A percentile compares a stretch with the other conserved stretches of the same genome.
Evolutionary conservation across 2,113 vertebrate species (phyloP).

Genomic region (Engraulis encrasicolus): DNA sequence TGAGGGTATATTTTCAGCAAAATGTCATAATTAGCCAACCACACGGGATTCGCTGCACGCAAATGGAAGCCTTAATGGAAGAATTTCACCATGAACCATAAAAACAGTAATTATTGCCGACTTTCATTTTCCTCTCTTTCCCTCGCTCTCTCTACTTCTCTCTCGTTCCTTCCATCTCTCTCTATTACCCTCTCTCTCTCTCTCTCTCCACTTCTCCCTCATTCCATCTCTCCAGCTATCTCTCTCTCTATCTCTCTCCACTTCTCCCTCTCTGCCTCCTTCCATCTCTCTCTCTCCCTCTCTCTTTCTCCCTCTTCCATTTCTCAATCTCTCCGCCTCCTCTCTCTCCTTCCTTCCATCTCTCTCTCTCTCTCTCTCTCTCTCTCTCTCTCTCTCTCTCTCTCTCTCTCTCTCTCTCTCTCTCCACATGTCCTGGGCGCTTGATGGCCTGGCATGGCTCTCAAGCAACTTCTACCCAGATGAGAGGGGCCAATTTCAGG

Average conservation of each 20-base stretch:
- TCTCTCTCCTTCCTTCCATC: background rate
- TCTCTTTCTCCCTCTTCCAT: background rate
- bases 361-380: background rate
- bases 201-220: background rate
- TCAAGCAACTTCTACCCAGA: background rate
- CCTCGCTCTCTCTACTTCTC: background rate
- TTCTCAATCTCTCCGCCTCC: no score
- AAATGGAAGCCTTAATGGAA: conserved; percentile 4
- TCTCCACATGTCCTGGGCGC: background rate
- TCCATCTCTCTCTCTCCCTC: background rate
- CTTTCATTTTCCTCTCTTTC: background rate
- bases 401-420: background rate
- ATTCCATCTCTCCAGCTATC: background rate
- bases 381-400: background rate
- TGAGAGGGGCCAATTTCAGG: background rate
- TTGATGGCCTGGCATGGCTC: background rate
- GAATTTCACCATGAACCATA: background rate
- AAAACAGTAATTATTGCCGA: background rate
- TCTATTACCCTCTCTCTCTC: background rate
- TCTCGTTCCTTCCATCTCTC: no score
- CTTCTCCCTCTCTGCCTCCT: background rate
- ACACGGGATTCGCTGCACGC: background rate
- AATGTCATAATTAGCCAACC: background rate
- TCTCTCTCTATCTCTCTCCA: background rate
- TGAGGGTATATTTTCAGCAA: background rate